phyloP scores from a whole-genome alignment of 2,113 vertebrate species.

The Chloroceryle aenea region DNA sequence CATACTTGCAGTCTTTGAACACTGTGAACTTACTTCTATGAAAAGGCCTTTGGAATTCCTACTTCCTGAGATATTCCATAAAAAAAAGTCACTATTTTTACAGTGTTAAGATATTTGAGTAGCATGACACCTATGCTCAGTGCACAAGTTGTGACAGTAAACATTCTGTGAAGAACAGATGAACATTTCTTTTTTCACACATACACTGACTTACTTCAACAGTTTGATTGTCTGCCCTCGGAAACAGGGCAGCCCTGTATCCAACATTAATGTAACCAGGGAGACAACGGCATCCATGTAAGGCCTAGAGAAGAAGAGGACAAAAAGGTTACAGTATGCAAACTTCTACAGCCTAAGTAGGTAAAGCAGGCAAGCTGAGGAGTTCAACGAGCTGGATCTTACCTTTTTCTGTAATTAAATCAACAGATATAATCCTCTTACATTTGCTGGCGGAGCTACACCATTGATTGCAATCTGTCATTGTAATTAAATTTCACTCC shows the following conservation, averaged over 20 bases:
- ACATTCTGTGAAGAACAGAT: background rate
- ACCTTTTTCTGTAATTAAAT: conserved; percentile 45
- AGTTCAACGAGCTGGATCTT: background rate
- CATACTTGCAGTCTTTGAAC: background rate
- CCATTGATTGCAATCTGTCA: conserved; percentile 3
- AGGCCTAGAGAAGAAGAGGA: conserved; percentile 77
- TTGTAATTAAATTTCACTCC: conserved; percentile 14
- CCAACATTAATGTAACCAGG: conserved; percentile 91
- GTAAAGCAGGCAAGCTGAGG: background rate
- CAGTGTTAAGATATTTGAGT: background rate
- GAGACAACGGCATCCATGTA: conserved; percentile 98
- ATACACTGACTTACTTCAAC: conserved; percentile 87
- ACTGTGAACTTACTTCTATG: background rate
- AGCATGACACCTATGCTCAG: background rate
- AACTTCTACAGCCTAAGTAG: background rate
- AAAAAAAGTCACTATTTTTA: background rate
- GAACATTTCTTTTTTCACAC: background rate
- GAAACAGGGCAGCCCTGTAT: conserved; percentile 95
- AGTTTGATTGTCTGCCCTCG: conserved; percentile 97
- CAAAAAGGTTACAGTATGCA: background rate
- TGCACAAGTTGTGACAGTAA: background rate
- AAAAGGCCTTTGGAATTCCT: background rate
- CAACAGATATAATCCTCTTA: conserved; percentile 12
- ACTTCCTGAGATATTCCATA: background rate
- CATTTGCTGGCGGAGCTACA: background rate